Evolutionary conservation across 2,888 invertebrate genomes (phyloP), one percentile per base, ranked within the genome.

Genomic region (Conops quadrifasciatus): DNA sequence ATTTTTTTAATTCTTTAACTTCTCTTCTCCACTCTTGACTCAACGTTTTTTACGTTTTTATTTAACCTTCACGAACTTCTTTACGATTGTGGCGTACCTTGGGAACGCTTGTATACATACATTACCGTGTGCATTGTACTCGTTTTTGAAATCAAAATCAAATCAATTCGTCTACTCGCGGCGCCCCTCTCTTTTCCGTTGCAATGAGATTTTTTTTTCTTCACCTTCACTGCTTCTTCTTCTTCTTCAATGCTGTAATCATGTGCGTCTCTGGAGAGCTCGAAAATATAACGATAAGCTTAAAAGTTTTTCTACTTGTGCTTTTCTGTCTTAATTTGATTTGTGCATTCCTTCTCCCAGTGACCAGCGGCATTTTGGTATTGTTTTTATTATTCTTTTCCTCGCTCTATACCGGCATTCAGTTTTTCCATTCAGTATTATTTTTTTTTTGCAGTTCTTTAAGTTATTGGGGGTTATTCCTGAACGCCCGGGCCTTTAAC

Each of bases 251-350:
- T 24, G 28, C 7, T 36, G 36, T 9, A 36, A 7, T 36, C 58
- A 28, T 62, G 19, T 28, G 7, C 24, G 16, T 26, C 62, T 43
- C 62, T 28, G n/a, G 62, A 49, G 62, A 51, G 43, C 30, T 62
- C 21, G 51, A 43, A 69, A 70, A 71, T 67, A 49, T 67, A 64
- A 68, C 73, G 70, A 70, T 65, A 72, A 73, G 73, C 73, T 73
- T 72, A 73, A 73, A 73, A 73, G 70, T 73, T 73, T 69, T 73
- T 66, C 64, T 65, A 68, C 63, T 72, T 36, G 36, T 9, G 36
- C 36, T 73, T 63, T 67, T 73, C 45, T 67, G 68, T 4, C 36
- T 36, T 36, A 67, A 63, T n/a, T 58, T 63, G 66, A 49, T 63
- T 67, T 68, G 59, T 58, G 47, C 63, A 68, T 72, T 68, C 65